These are phyloP conservation scores for Philonicus albiceps DNA, from an alignment of 2,888 invertebrate species.

Conservation along the genomic window DNA sequence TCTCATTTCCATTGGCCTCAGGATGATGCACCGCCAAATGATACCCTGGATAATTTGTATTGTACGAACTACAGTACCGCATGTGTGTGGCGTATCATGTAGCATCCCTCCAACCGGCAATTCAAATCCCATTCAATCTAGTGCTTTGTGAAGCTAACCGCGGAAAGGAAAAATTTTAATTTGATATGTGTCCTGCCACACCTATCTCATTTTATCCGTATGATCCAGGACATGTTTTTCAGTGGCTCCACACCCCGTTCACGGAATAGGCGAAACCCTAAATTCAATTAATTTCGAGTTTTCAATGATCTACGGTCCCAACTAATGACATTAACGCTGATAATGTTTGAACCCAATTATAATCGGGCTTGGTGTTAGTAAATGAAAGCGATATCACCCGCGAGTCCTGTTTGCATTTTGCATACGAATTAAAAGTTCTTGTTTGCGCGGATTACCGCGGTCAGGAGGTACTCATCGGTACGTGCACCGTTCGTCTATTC, in stretches of 20 bases:
- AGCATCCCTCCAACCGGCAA: neutral
- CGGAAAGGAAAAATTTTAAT: neutral
- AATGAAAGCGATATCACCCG: conserved; percentile 18
- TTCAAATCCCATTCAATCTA: neutral
- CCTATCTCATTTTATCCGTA: neutral
- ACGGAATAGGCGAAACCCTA: neutral
- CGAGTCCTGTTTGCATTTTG: neutral
- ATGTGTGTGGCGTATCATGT: neutral
- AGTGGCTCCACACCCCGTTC: neutral
- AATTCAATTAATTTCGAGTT: conserved; percentile 37
- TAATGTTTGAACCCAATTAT: conserved; percentile 36
- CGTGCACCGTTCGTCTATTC: neutral
- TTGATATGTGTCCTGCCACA: neutral
- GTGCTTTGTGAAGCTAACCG: neutral
- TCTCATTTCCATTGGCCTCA: neutral
- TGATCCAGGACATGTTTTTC: neutral
- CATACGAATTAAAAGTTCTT: conserved; percentile 11
- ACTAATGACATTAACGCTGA: conserved; percentile 36
- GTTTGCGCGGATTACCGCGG: conserved; percentile 6
- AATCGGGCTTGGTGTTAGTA: neutral
- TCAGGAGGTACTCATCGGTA: neutral
- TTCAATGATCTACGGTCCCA: conserved; percentile 28
- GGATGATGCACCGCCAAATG: neutral
- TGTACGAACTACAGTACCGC: neutral
- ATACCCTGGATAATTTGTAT: neutral